Conservation (phyloP, 1,140 invertebrate genomes). For the Propsilocerus akamusi region DNA sequence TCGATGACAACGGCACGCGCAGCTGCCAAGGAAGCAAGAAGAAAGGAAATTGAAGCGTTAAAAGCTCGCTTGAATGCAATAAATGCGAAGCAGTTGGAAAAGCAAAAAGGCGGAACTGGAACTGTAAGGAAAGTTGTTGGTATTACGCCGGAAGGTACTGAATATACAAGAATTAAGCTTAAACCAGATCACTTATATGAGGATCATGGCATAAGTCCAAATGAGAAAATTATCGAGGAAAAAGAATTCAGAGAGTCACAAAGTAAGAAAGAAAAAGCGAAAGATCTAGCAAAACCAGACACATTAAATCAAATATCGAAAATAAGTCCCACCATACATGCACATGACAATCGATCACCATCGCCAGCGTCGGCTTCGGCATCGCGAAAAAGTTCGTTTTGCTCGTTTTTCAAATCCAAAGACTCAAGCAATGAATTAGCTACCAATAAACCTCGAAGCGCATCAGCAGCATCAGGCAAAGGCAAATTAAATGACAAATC, state of each 20-base stretch:
- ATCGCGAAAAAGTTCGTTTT: slow-evolving; percentile 59
- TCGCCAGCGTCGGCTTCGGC: slow-evolving; percentile 29
- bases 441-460: neutral
- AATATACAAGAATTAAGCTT: slow-evolving; percentile 41
- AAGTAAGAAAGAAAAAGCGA: slow-evolving; percentile 12
- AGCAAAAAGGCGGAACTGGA: slow-evolving; percentile 9
- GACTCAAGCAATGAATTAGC: slow-evolving; percentile 14
- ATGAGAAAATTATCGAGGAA: slow-evolving; percentile 19
- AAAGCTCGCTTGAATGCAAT: slow-evolving; percentile 5
- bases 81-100: neutral
- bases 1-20: slow-evolving; percentile 8
- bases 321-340: slow-evolving; percentile 9
- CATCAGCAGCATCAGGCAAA: slow-evolving; percentile 13
- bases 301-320: slow-evolving; percentile 25
- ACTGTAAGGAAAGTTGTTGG: slow-evolving; percentile 18
- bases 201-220: slow-evolving; percentile 25
- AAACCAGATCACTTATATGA: slow-evolving; percentile 43
- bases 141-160: slow-evolving; percentile 25
- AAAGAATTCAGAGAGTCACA: slow-evolving; percentile 15
- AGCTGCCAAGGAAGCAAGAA: slow-evolving; percentile 5
- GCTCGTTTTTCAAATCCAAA: slow-evolving; percentile 50
- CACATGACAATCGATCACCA: slow-evolving; percentile 23
- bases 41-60: slow-evolving; percentile 5
- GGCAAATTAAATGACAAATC: slow-evolving; percentile 20
- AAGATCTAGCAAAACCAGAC: slow-evolving; percentile 23